A percentile compares a stretch with the other conserved stretches of the same genome.
phyloP scores from a whole-genome alignment of 2,113 vertebrate genomes.

The Enhydra lutris region DNA sequence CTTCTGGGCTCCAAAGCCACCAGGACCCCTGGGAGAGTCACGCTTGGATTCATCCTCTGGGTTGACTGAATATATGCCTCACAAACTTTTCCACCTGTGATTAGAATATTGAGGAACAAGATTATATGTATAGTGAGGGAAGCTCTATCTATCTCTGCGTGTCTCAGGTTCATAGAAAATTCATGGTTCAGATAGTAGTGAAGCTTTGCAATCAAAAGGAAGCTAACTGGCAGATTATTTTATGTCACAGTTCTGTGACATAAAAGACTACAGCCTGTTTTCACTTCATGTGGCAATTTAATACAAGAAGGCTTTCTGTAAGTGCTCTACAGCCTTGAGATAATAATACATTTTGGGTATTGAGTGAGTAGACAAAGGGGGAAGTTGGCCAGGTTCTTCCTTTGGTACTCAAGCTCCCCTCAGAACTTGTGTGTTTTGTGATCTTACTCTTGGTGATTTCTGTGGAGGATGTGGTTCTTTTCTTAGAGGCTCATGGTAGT shows the following conservation, averaged over 20 bases:
- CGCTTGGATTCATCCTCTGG: too few species aligned
- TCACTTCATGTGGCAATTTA: neutral
- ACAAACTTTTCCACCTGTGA: neutral
- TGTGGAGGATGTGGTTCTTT: neutral
- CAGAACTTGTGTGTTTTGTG: neutral
- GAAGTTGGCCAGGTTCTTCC: neutral
- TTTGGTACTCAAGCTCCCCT: neutral
- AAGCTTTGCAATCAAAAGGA: neutral
- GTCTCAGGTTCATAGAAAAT: neutral
- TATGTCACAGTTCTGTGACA: neutral
- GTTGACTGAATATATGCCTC: neutral
- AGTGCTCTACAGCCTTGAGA: neutral
- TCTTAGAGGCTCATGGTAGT: neutral
- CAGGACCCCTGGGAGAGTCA: neutral
- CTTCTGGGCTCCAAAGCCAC: neutral
- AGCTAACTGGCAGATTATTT: neutral
- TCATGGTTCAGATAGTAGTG: neutral
- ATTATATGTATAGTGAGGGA: fast-evolving
- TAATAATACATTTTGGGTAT: neutral
- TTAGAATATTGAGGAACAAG: neutral
- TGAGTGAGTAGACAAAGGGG: neutral
- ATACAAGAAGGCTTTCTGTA: neutral
- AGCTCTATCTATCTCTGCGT: fast-evolving
- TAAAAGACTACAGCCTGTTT: neutral
- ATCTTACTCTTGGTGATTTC: neutral